Evolutionary conservation across 92 coral and sea anemone species (phyloP).

Genomic region (Epizoanthus fatuus): DNA sequence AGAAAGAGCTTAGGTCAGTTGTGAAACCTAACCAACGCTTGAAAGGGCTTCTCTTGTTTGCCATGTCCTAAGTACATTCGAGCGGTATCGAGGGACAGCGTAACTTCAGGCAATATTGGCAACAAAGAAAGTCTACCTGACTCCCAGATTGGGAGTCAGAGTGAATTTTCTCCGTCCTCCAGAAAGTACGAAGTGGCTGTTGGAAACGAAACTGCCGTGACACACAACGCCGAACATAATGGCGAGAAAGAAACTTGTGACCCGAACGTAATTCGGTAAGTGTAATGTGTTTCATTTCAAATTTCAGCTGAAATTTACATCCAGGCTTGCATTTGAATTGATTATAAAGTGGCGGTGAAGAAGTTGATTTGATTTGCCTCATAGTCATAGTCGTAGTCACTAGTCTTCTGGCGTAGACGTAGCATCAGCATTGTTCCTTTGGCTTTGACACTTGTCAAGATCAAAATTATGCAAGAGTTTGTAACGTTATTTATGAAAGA

Average conservation of each 20-base stretch:
- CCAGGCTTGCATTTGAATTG: too few species aligned
- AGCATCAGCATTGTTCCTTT: too few species aligned
- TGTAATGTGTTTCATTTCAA: neutral
- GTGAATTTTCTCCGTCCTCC: conserved; percentile 38
- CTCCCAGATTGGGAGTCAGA: conserved; percentile 84
- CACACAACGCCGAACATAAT: neutral
- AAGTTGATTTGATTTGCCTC: too few species aligned
- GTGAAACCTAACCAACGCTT: neutral
- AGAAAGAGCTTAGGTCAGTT: neutral
- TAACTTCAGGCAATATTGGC: conserved; percentile 82
- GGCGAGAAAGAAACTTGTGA: conserved; percentile 4
- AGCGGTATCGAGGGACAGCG: conserved; percentile 29
- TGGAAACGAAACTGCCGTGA: conserved; percentile 3
- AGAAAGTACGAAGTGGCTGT: conserved; percentile 36
- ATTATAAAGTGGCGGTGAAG: too few species aligned
- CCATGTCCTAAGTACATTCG: neutral
- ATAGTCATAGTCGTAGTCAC: too few species aligned
- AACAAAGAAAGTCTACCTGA: conserved; percentile 89
- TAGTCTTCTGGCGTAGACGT: too few species aligned
- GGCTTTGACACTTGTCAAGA: too few species aligned
- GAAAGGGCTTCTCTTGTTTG: neutral
- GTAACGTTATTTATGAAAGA: too few species aligned
- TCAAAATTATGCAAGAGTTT: too few species aligned
- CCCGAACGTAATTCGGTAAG: conserved; percentile 33
- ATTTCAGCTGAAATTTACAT: too few species aligned